Evolutionary conservation across 1,140 invertebrate genomes (phyloP).

Genomic region (Leptinotarsa lineolata): DNA sequence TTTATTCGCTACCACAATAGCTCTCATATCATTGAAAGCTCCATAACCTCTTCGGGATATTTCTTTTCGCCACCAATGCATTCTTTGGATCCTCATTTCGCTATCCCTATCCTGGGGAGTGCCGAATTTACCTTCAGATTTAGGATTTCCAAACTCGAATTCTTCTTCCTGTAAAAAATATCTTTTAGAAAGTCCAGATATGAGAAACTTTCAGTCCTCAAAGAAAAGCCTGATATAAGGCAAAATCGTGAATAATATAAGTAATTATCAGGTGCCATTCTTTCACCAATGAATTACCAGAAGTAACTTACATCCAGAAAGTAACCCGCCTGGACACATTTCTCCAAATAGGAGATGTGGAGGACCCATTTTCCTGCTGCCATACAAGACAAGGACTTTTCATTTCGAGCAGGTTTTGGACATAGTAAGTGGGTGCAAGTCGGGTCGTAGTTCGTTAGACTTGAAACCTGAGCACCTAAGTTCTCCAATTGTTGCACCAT

Average conservation of each 20-base stretch:
- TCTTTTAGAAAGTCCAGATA: no score
- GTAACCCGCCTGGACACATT: conserved; percentile 63
- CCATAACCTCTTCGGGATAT: conserved; percentile 57
- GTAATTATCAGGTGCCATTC: no score
- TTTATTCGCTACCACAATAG: conserved; percentile 70
- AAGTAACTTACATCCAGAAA: conserved; percentile 69
- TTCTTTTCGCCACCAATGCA: conserved; percentile 68
- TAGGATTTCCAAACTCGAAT: conserved; percentile 77
- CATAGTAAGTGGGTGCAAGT: conserved; percentile 79
- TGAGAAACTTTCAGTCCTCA: no score
- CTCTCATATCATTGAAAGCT: conserved; percentile 71
- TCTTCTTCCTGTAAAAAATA: conserved; percentile 67
- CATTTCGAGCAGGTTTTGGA: conserved; percentile 73
- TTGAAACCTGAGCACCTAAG: conserved; percentile 71
- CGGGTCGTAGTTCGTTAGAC: conserved; percentile 66
- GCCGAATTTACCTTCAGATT: conserved; percentile 59
- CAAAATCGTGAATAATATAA: no score
- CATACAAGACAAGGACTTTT: conserved; percentile 82
- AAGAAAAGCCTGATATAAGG: no score
- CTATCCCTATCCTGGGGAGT: conserved; percentile 56
- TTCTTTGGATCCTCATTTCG: conserved; percentile 62
- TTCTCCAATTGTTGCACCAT: conserved; percentile 44
- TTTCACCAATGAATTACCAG: not conserved
- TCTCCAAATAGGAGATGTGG: conserved; percentile 75
- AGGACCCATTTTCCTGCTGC: conserved; percentile 88